These are phyloP conservation scores for Patiria pectinifera DNA, from an alignment of 53 echinoderm and acorn worm genomes.

Conservation along the genomic window DNA sequence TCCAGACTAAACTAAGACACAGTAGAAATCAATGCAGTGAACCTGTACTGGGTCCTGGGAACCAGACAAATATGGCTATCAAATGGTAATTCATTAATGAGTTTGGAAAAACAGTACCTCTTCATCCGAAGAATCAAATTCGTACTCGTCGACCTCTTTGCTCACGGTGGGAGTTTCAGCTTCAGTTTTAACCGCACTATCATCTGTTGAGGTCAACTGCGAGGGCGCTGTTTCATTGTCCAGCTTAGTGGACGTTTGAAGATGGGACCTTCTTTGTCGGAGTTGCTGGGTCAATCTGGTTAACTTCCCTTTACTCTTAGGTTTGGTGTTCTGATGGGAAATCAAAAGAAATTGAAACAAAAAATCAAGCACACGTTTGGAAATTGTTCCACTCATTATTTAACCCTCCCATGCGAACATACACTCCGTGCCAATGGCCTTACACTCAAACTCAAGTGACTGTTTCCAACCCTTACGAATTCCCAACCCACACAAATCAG, in stretches of 20 bases:
- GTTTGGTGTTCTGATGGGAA: not conserved
- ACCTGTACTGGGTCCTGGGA: not conserved
- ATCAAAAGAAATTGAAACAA: not conserved
- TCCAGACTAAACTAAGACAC: no score
- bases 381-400: not conserved
- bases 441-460: no score
- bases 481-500: no score
- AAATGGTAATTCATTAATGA: not conserved
- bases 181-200: constrained; percentile 24
- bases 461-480: no score
- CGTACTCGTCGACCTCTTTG: constrained; percentile 82
- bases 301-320: not conserved
- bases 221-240: constrained; percentile 40
- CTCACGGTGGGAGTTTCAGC: not conserved
- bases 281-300: constrained; percentile 37
- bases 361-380: not conserved
- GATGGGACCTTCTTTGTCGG: constrained; percentile 13
- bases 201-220: constrained; percentile 2
- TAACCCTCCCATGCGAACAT: no score
- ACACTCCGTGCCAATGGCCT: no score
- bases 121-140: constrained; percentile 98
- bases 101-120: constrained; percentile 68
- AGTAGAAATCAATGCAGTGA: no score
- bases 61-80: not conserved
- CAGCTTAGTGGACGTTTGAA: not conserved